A percentile compares a stretch with the other conserved stretches of the same genome.
Evolutionary conservation across 2,888 invertebrate species (phyloP).

Genomic region (Protonemura montana): DNA sequence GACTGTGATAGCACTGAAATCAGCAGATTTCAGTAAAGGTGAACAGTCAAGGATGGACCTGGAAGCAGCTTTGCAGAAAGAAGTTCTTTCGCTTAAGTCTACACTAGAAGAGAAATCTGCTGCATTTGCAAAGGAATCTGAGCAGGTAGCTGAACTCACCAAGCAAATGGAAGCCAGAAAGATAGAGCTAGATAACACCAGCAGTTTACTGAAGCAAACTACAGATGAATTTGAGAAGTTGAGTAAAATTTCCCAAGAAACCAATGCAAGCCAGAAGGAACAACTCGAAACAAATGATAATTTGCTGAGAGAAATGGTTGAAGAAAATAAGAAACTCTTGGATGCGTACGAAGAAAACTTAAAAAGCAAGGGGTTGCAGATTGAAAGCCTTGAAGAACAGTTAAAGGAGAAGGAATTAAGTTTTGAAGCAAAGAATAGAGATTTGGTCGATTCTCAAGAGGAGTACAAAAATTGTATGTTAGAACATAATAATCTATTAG

Average conservation of each 20-base stretch:
- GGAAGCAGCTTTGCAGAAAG: slow-evolving; percentile 49
- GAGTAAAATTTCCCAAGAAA: slow-evolving; percentile 52
- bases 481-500: neutral
- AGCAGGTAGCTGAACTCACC: slow-evolving; percentile 50
- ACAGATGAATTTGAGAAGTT: slow-evolving; percentile 54
- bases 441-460: slow-evolving; percentile 48
- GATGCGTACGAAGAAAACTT: slow-evolving; percentile 63
- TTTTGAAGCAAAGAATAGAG: slow-evolving; percentile 53
- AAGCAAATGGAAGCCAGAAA: slow-evolving; percentile 54
- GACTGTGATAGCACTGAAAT: slow-evolving; percentile 39
- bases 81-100: slow-evolving; percentile 40
- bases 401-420: slow-evolving; percentile 63
- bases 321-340: slow-evolving; percentile 60
- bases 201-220: slow-evolving; percentile 51
- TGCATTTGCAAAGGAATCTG: slow-evolving; percentile 51
- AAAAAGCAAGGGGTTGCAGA: slow-evolving; percentile 58
- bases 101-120: slow-evolving; percentile 39
- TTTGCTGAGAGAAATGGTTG: slow-evolving; percentile 59
- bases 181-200: slow-evolving; percentile 55
- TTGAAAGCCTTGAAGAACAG: slow-evolving; percentile 61
- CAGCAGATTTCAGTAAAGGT: slow-evolving; percentile 46
- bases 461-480: neutral
- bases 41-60: slow-evolving; percentile 55
- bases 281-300: slow-evolving; percentile 57
- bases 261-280: slow-evolving; percentile 55